phyloP scores from a whole-genome alignment of 2,888 invertebrate species.

The Lamproptera curius region DNA sequence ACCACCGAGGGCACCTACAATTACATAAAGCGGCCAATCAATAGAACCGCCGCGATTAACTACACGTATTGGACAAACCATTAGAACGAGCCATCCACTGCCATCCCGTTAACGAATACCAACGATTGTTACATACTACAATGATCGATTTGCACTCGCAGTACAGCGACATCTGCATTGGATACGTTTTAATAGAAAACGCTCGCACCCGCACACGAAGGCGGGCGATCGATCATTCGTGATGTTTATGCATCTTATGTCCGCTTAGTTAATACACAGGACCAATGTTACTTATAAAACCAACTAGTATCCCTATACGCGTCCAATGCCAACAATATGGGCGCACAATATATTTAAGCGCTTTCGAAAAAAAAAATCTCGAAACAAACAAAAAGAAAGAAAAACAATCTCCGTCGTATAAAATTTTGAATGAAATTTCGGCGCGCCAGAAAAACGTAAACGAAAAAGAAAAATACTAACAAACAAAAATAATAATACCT shows the following conservation, averaged over 20 bases:
- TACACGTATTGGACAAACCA: constrained; percentile 59
- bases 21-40: constrained; percentile 68
- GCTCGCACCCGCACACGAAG: background rate
- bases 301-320: background rate
- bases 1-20: constrained; percentile 46
- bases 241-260: background rate
- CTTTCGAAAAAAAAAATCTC: constrained; percentile 18
- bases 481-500: constrained; percentile 59
- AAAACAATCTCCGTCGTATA: constrained; percentile 29
- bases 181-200: background rate
- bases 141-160: constrained; percentile 9
- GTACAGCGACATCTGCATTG: constrained; percentile 10
- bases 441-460: constrained; percentile 56
- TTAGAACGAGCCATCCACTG: constrained; percentile 53
- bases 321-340: constrained; percentile 5
- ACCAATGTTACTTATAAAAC: constrained; percentile 1
- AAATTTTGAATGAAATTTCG: constrained; percentile 32
- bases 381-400: constrained; percentile 27
- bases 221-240: background rate
- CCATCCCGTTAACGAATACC: constrained; percentile 32
- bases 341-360: background rate
- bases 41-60: constrained; percentile 73
- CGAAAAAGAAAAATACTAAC: constrained; percentile 62
- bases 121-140: constrained; percentile 16
- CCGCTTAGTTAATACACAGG: background rate